Base-by-base conservation (phyloP, 1,140 invertebrate species). In the Temnothorax curvispinosus region DNA sequence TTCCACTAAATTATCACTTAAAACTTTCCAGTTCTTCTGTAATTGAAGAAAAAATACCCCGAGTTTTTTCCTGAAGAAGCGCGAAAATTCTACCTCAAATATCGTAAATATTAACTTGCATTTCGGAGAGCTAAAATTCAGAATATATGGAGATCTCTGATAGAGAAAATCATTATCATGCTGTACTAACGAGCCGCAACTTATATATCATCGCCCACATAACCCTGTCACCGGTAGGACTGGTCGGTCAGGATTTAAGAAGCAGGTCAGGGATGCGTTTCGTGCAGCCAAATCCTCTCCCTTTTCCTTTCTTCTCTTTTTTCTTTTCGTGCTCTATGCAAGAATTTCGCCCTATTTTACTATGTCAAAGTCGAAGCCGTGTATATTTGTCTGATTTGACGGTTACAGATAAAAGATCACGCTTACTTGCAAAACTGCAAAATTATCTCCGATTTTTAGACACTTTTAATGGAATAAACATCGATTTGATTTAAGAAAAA, bases 231-330 rank as follows among this genome's bases (percentile, higher is more conserved):
- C 32, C 32, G n/a, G 8, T 18, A 80, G 44, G 27, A 52, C 7
- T 38, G 32, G 18, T 58, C 27, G 32, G 21, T 8, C 85, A 65
- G 60, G 35, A 77, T 35, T 41, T 82, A 27, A 82, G 52, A 87
- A 82, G 21, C 54, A 32, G 58, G 75, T 81, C 76, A 81, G 50
- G 64, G 18, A 47, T 47, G 52, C n/a, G 15, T 44, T 32, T 64
- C 21, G 27, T 41, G 13, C 44, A 69, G n/a, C 4, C 32, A 78
- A 4, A 58, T 27, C 13, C 35, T 62, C 18, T n/a, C 64, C 15
- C 9, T 71, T 56, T 47, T 32, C 35, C 7, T 41, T 41, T 41
- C 38, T 41, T 27, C 27, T 27, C 27, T 27, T 27, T 27, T 27
- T 27, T 27, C 18, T 78, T 41, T 71, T 50, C 6, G 1, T 32